Evolutionary conservation across 2,797 vertebrate species (phyloP), one percentile per base, ranked within the genome.

Genomic region (Spea hammondii): DNA sequence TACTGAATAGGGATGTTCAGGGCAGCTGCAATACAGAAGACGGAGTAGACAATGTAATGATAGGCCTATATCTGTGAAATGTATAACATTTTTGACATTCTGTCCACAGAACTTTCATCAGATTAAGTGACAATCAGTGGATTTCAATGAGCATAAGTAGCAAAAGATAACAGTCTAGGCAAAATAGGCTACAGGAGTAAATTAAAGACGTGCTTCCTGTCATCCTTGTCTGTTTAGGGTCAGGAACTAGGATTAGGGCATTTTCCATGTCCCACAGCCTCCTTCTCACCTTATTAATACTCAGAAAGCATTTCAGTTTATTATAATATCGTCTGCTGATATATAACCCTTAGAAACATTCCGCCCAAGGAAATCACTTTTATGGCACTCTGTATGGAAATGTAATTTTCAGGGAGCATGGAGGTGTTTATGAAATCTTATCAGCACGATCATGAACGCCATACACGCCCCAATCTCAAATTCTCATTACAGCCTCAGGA

Each of bases 281-380:
- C 17, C 51, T 53, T 5, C 11, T 8, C 49, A 13, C n/a, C 65
- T 77, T 83, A 71, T 71, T 82, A 45, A 72, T 59, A 70, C 66
- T 59, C 72, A 59, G 60, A 69, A 50, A 71, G 76, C 13, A 84
- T 84, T 70, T 83, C 87, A 84, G 88, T 91, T 91, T 92, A 91
- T 92, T 92, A 90, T 90, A 89, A 91, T 90, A 91, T 91, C 92
- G 91, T 92, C 91, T 90, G 91, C 87, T 84, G 89, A 91, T 88
- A 90, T 92, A 91, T 91, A 91, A 89, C 88, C 88, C 86, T 86
- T 84, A 87, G 86, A 84, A 84, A 87, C 57, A 82, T 83, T 79
- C 83, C 54, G 82, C 54, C 55, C 71, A 1, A 83, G 14, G 83
- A 83, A 83, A 85, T 85, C 84, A 79, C 84, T 85, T 83, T 86